Evolutionary conservation across 2,113 vertebrate genomes (phyloP).

Genomic region (Ochotona curzoniae): DNA sequence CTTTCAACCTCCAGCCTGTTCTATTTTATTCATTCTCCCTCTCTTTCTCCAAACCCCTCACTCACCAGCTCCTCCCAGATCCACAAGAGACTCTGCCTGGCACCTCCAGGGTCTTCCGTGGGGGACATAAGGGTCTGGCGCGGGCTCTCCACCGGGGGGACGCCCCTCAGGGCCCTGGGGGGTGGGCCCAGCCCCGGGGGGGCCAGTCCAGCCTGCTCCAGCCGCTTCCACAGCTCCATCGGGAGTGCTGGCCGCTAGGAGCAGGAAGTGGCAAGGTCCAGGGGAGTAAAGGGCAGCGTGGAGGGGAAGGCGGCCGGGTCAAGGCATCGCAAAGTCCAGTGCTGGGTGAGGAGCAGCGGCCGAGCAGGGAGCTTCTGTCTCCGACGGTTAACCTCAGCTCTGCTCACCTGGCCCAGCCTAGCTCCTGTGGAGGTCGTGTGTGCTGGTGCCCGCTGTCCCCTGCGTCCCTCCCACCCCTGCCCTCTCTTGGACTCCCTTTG

Average conservation of each 20-base stretch:
- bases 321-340: constrained; percentile 76
- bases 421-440: not conserved
- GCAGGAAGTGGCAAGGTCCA: constrained; percentile 72
- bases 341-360: constrained; percentile 17
- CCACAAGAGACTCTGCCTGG: constrained; percentile 65
- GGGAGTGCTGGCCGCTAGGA: not conserved
- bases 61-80: constrained; percentile 79
- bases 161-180: not conserved
- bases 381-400: constrained; percentile 29
- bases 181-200: constrained; percentile 41
- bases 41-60: not conserved
- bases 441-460: not conserved
- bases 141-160: not conserved
- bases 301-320: not conserved
- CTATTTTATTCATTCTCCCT: too few species aligned
- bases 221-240: constrained; percentile 76
- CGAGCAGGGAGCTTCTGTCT: not conserved
- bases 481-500: not conserved
- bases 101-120: not conserved
- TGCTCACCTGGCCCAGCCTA: not conserved
- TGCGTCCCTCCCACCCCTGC: not conserved
- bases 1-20: not conserved
- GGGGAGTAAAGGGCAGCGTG: not conserved
- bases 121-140: not conserved
- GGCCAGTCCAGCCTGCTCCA: constrained; percentile 57